Percentiles rank a stretch among this genome's conserved stretches.
Evolutionary conservation across 2,888 invertebrate genomes (phyloP).

Genomic region (Poecilobothrus nobilitatus): DNA sequence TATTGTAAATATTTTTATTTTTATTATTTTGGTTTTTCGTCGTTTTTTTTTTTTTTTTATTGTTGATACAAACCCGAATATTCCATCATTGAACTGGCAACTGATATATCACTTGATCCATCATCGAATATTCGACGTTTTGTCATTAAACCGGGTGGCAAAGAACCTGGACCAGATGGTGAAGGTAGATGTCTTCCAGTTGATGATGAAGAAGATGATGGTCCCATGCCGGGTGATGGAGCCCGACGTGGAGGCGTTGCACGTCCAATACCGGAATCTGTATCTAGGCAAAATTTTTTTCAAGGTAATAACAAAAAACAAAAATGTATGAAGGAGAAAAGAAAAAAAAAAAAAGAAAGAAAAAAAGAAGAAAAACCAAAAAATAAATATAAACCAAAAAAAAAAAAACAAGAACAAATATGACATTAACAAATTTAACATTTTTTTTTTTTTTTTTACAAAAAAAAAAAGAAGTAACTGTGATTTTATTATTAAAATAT

Average conservation of each 20-base stretch:
- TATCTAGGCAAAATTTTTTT: slow-evolving; percentile 45
- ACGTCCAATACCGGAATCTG: slow-evolving; percentile 78
- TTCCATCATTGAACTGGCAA: slow-evolving; percentile 78
- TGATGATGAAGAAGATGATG: slow-evolving; percentile 43
- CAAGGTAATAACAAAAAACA: slow-evolving; percentile 11
- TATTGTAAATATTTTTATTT: not conserved
- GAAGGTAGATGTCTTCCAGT: slow-evolving; percentile 62
- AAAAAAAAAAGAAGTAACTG: slow-evolving; percentile 12
- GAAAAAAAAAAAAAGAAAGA: slow-evolving; percentile 17
- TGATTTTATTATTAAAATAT: too few relatives aligned
- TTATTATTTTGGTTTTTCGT: not conserved
- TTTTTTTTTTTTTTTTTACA: not conserved
- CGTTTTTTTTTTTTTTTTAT: slow-evolving; percentile 7
- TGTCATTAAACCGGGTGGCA: slow-evolving; percentile 68
- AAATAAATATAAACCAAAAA: slow-evolving; percentile 13
- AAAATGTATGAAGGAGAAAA: slow-evolving; percentile 15
- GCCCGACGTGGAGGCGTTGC: slow-evolving; percentile 81
- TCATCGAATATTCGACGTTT: slow-evolving; percentile 62
- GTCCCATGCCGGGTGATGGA: slow-evolving; percentile 71
- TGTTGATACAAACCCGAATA: slow-evolving; percentile 59
- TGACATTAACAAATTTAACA: not conserved
- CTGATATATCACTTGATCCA: slow-evolving; percentile 75
- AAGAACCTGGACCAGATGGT: slow-evolving; percentile 75
- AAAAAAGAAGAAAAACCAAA: slow-evolving; percentile 17
- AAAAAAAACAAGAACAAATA: slow-evolving; percentile 7